Percentiles rank a stretch among this genome's conserved stretches.
Conservation (phyloP, 2,797 vertebrate species). For the Characodon lateralis region DNA sequence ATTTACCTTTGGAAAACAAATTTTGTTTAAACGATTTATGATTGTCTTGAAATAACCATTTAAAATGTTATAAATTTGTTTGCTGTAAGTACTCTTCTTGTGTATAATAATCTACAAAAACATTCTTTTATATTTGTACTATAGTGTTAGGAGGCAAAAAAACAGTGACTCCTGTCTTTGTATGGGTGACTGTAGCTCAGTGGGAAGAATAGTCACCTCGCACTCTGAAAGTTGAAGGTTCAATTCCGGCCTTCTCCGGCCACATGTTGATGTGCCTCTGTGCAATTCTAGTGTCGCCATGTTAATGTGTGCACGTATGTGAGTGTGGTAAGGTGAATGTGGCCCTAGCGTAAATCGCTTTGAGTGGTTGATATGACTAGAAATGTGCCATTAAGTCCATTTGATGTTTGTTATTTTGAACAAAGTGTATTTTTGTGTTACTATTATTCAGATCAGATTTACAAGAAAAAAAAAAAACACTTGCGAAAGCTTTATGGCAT, state of each 20-base stretch:
- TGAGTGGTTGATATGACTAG: background rate
- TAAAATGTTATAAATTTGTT: background rate
- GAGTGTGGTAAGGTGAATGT: background rate
- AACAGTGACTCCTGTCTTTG: background rate
- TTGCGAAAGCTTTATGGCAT: background rate
- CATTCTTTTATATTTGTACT: background rate
- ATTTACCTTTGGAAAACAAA: background rate
- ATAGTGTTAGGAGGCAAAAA: background rate
- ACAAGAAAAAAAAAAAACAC: background rate
- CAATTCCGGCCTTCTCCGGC: background rate
- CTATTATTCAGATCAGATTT: background rate
- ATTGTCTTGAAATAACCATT: background rate
- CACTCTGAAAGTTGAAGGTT: background rate
- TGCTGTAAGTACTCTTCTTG: background rate
- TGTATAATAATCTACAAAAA: background rate
- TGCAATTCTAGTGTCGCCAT: background rate
- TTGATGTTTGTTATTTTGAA: background rate
- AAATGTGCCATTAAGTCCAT: background rate
- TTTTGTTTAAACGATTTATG: background rate
- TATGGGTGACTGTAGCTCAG: background rate
- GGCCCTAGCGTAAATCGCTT: background rate
- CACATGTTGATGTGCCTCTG: background rate
- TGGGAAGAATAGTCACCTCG: background rate
- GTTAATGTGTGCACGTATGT: background rate
- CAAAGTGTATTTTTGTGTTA: background rate